These are phyloP conservation scores for Halictus rubicundus DNA, from an alignment of 1,140 invertebrate genomes.

Conservation along the genomic window DNA sequence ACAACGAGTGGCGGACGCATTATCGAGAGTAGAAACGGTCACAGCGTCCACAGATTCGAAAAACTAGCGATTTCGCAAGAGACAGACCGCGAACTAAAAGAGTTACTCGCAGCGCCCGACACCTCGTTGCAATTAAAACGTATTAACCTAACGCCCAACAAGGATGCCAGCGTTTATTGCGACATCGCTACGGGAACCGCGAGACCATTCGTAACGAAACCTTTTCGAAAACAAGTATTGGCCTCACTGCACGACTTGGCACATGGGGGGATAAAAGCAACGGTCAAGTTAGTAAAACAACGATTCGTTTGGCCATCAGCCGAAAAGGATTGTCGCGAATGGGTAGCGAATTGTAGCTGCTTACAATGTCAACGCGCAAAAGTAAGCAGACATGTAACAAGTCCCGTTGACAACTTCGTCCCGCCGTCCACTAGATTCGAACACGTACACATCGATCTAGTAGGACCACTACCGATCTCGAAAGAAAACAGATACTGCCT, in stretches of 20 bases:
- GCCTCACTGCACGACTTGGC: background rate
- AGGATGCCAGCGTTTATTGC: background rate
- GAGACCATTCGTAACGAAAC: conserved; percentile 11
- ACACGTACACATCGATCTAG: background rate
- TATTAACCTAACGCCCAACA: background rate
- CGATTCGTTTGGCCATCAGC: conserved; percentile 33
- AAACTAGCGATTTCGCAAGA: background rate
- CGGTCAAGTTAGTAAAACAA: conserved; percentile 5
- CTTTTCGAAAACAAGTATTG: conserved; percentile 21
- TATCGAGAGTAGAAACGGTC: background rate
- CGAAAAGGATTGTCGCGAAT: conserved; percentile 28
- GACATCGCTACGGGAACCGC: background rate
- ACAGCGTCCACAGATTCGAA: background rate
- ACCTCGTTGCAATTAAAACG: no score
- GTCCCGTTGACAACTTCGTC: conserved; percentile 1
- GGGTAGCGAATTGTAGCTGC: conserved; percentile 7
- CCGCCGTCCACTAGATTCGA: conserved; percentile 6
- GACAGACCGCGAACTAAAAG: background rate
- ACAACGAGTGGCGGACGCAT: conserved; percentile 12
- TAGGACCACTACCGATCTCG: background rate
- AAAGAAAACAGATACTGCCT: conserved; percentile 50
- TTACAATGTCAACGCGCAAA: conserved; percentile 22
- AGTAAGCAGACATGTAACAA: conserved; percentile 8
- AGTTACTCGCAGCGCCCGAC: no score
- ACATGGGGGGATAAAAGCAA: conserved; percentile 19